Evolutionary conservation across 2,797 vertebrate genomes (phyloP).

Genomic region (Liasis olivaceus): DNA sequence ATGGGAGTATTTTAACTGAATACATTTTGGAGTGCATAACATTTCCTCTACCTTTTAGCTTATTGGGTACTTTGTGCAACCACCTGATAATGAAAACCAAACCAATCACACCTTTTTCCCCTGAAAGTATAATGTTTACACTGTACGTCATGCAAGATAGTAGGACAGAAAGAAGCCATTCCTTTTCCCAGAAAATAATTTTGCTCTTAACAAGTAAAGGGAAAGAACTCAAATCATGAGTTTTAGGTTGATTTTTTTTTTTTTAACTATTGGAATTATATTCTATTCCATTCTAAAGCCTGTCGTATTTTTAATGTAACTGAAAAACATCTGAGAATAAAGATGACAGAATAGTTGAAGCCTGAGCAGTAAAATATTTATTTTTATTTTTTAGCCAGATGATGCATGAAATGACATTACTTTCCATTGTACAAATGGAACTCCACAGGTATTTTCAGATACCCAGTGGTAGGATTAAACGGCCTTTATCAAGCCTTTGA

Average conservation of each 20-base stretch:
- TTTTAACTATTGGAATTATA: slow-evolving; percentile 2
- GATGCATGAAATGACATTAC: slow-evolving; percentile 31
- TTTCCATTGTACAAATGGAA: slow-evolving; percentile 5
- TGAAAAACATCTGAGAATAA: slow-evolving; percentile 15
- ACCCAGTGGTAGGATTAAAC: slow-evolving; percentile 45
- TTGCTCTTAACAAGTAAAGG: slow-evolving; percentile 18
- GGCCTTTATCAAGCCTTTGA: slow-evolving; percentile 39
- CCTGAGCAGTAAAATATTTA: neutral
- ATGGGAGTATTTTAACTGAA: neutral
- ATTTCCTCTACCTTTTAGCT: neutral
- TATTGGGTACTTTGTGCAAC: slow-evolving; percentile 24
- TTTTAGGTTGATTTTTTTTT: neutral
- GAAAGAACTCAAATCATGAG: neutral
- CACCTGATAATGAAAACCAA: slow-evolving; percentile 30
- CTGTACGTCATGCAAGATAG: neutral
- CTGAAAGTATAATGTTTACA: slow-evolving; percentile 38
- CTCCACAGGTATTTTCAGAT: slow-evolving; percentile 35
- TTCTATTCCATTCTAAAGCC: slow-evolving; percentile 33
- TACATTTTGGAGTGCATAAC: neutral
- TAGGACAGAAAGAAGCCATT: neutral
- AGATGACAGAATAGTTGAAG: slow-evolving; percentile 10
- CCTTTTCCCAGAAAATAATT: neutral
- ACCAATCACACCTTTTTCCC: slow-evolving; percentile 13
- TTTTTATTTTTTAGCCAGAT: neutral
- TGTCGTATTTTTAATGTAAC: neutral